Evolutionary conservation across 2,797 vertebrate genomes (phyloP), one percentile per base, ranked within the genome.

Genomic region (Phyllotis vaccarum): DNA sequence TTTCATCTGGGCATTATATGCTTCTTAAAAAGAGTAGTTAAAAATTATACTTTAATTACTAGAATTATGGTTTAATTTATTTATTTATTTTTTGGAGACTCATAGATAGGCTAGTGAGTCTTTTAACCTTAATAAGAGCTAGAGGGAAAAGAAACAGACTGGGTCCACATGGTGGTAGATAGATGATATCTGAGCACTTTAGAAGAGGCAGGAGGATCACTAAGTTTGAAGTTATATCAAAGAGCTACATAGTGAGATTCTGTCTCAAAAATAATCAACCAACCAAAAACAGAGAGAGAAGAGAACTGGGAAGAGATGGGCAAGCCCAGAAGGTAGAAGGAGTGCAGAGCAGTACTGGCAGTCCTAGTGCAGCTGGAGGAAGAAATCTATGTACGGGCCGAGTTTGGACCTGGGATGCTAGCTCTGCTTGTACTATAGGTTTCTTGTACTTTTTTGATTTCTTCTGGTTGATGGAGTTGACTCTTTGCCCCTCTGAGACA

Each of bases 391-490:
- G 34, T 14, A 66, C 60, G 29, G 24, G 60, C 62, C 62, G 49
- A 56, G 43, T 74, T 31, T 27, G 72, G 91, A 90, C 49, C 13
- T 76, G 60, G 27, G 90, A 49, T 40, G 66, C 40, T 6, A 83
- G n/a, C 46, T 93, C 70, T 60, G 66, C n/a, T 43, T 89, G 21
- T 46, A 64, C 22, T 24, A 60, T 0, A 12, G 72, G 81, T n/a
- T n/a, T n/a, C n/a, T n/a, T n/a, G n/a, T n/a, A n/a, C n/a, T n/a
- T 43, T 93, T 89, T 46, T 90, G 80, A 83, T 89, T 94, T 91
- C 52, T 89, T 64, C 80, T 93, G 27, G 54, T 76, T 64, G 72
- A 40, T 81, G 7, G 70, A 24, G 40, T 43, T 89, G 62, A 70
- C 29, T 31, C 80, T 91, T 86, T 91, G 90, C 3, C 89, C n/a